Evolutionary conservation across 1,140 invertebrate genomes (phyloP), one percentile per base, ranked within the genome.

Genomic region (Drosophila orena): DNA sequence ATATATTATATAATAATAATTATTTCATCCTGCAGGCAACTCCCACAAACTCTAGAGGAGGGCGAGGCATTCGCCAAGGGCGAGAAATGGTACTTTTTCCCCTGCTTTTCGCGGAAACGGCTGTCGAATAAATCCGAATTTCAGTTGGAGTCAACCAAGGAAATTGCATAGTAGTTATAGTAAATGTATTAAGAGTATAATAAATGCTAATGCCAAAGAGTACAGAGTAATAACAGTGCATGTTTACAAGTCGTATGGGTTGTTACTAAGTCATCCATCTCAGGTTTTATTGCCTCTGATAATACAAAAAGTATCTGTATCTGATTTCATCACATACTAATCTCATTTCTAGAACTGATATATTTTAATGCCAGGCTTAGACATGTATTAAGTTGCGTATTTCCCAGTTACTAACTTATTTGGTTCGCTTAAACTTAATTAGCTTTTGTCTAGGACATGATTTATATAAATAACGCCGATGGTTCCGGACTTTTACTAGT

Each of bases 31-130:
- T 24, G 24, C n/a, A 91, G 89, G 43, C 71, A 80, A 46, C 84
- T 94, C 4, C 94, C 94, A 1, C 92, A 94, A 30, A 94, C 94
- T 0, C 58, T 95, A 27, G 77, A 93, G 47, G 94, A 95, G 65
- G 94, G 94, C 0, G 94, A 95, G 83, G 46, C 64, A 0, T 95
- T 95, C 79, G 94, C 93, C 14, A 92, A 92, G 50, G 91, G 93
- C 50, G 93, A 94, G 70, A 81, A 66, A 24, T 91, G 86, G 89
- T 91, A 79, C 58, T 88, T 61, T 43, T 91, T 91, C 42, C 80
- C 88, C 15, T 91, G 88, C 37, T 80, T 70, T 14, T 49, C 60
- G 0, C 54, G 42, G 3, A 62, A 30, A 22, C 35, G 37, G 10
- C 44, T 71, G 14, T 17, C 24, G 8, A 49, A 74, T 20, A 42